Evolutionary conservation across 2,113 vertebrate genomes (phyloP), one percentile per base, ranked within the genome.

Genomic region (Syngnathus scovelli): DNA sequence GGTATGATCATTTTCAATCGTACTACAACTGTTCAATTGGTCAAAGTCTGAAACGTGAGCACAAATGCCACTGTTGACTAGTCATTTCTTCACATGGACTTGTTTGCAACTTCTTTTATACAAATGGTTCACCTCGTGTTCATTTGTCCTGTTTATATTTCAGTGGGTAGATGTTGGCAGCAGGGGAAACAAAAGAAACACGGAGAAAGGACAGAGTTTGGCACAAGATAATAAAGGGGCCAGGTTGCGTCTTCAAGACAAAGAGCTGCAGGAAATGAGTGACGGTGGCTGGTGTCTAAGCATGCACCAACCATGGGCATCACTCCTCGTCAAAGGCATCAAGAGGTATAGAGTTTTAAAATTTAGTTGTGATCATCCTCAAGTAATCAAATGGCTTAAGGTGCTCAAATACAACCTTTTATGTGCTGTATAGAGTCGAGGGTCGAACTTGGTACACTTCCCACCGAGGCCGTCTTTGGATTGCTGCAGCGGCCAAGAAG

Each of bases 251-350:
- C 92, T 98, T 27, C 96, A 99, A 84, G 96, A 99, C 74, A 90
- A 91, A 46, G 95, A 98, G 86, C 87, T 99, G 80, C 95, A 95
- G 78, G 96, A 99, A 88, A 96, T 98, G 77, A 89, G 93, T 0
- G 97, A 99, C 33, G 92, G 89, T 0, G 96, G 97, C 61, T 95
- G 93, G 95, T 99, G 96, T 82, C 94, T 99, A 77, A 98, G 96
- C 88, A 88, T 99, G 92, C 97, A 99, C 87, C 97, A 99, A 61
- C 97, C 97, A 0, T 99, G 97, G 96, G 97, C 97, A 58, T 95
- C 96, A 2, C 84, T 99, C 65, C 93, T 99, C 3, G 72, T 95
- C 41, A 92, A 83, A 78, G 95, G 96, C 69, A 91, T 98, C 82
- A 99, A 99, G 93, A 93, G 93, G 97, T 91, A 54, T 7, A 37